Base-by-base conservation (phyloP, 2,888 invertebrate species). In the Campoletis raptor region DNA sequence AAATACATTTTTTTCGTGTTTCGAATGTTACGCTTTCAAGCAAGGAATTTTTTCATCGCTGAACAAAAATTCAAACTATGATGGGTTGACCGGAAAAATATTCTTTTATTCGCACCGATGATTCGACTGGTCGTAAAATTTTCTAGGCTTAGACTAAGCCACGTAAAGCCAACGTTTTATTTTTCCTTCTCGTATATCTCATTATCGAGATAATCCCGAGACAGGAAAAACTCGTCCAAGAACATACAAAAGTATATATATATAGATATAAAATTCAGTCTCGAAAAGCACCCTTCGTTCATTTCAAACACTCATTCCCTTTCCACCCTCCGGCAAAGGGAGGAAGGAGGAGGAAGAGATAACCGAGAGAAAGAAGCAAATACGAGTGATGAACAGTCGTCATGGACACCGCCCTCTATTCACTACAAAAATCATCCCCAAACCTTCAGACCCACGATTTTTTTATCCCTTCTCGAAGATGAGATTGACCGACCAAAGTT, bases 371-470 rank as follows among this genome's bases (percentile, higher is more conserved):
- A 45, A 48, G 24, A 21, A 45, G 30, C 24, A 24, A 40, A 66
- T 3, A 24, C 52, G 67, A 30, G 61, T 12, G 64, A 21, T 24
- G 73, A 81, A 77, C 61, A 85, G 82, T 85, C 79, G 78, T 81
- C 87, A 81, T 74, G 85, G 86, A 37, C 81, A 81, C 85, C 74
- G 85, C 89, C 88, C 74, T 42, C 61, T 52, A 52, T 48, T 64
- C 52, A 45, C 52, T 52, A n/a, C 48, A 64, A 40, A 76, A 36
- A 37, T 52, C 42, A 9, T 70, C 42, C 40, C 40, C 18, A 64
- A 42, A 52, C 48, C 61, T 42, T 52, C 30, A 8, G 73, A 78
- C 18, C 64, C 36, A 52, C 48, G 30, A 30, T 70, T 54, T 70
- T 85, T 78, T 82, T 57, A 67, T 85, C 82, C 73, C 45, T 69